Base-by-base conservation (phyloP, 2,888 invertebrate species). In the Pristionchus mayeri region DNA sequence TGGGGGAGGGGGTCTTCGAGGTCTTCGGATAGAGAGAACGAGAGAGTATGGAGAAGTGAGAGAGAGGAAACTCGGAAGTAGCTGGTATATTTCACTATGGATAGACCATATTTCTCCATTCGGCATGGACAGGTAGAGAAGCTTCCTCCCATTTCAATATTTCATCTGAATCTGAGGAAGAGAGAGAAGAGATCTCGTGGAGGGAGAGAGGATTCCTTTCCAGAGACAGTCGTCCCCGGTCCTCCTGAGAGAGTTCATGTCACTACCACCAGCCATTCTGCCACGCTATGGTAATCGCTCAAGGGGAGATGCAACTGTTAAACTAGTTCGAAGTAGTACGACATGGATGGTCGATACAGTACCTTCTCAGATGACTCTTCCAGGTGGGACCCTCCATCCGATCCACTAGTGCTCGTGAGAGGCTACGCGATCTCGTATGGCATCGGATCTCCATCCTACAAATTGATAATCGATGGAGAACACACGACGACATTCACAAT, bases 391-490 rank as follows among this genome's bases (percentile, higher is more conserved):
- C 89, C 91, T 2, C 92, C 92, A 11, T 85, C 88, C 13, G 89
- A 87, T 80, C 85, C 87, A 37, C 86, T 89, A 11, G 86, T 92
- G 13, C 87, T 92, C 57, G 91, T 92, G 9, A 84, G 92, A 54
- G 92, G 92, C 9, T 85, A 85, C 40, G 80, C 92, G 27, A 88
- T 92, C 63, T 90, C 91, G 18, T 92, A 91, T 82, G 92, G 92
- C 6, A 88, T 90, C 57, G 91, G 90, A 57, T 90, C 90, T 37
- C 91, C 91, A 16, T 88, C 88, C 7, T 86, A 89, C 44, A 86
- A 89, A 48, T 88, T 92, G 37, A 87, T 92, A 30, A 90, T 92
- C 48, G 92, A 92, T 78, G 92, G 92, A 63, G 86, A 89, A 0
- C 89, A 92, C 60, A 89, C 88, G 27, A 90, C 89, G 24, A 87